Evolutionary conservation across 2,113 vertebrate genomes (phyloP).

Genomic region (Isichthys henryi): DNA sequence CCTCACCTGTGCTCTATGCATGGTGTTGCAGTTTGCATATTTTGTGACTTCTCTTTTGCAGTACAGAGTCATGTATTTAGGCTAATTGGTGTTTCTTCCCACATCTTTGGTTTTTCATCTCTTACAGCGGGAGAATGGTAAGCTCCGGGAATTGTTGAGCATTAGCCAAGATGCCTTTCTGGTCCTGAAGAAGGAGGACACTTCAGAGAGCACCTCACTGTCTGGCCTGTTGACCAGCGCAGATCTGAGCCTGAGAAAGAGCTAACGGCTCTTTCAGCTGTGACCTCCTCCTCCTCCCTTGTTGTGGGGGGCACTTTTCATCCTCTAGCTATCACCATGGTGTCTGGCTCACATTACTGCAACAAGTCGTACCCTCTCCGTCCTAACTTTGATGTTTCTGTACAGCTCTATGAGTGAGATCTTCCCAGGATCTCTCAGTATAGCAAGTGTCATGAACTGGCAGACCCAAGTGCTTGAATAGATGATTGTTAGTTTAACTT

Average conservation of each 20-base stretch:
- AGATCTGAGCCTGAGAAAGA: constrained; percentile 82
- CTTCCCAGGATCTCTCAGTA: background rate
- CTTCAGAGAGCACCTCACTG: constrained; percentile 75
- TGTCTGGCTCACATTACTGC: background rate
- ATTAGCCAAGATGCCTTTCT: constrained; percentile 92
- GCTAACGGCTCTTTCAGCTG: constrained; percentile 50
- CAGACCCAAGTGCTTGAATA: background rate
- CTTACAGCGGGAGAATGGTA: constrained; percentile 77
- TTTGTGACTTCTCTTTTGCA: background rate
- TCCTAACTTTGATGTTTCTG: background rate
- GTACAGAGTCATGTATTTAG: background rate
- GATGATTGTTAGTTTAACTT: background rate
- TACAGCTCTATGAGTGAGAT: background rate
- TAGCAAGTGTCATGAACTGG: background rate
- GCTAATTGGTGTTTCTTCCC: background rate
- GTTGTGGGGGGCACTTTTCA: background rate
- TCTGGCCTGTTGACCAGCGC: constrained; percentile 76
- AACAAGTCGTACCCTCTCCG: background rate
- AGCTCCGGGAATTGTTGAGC: constrained; percentile 86
- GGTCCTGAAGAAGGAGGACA: constrained; percentile 77
- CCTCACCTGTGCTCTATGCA: background rate
- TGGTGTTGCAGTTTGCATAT: background rate
- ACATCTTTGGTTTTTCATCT: background rate
- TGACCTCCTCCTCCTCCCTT: background rate
- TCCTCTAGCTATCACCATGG: background rate